phyloP scores from a whole-genome alignment of 2,888 invertebrate species.

The Ligdia adustata region DNA sequence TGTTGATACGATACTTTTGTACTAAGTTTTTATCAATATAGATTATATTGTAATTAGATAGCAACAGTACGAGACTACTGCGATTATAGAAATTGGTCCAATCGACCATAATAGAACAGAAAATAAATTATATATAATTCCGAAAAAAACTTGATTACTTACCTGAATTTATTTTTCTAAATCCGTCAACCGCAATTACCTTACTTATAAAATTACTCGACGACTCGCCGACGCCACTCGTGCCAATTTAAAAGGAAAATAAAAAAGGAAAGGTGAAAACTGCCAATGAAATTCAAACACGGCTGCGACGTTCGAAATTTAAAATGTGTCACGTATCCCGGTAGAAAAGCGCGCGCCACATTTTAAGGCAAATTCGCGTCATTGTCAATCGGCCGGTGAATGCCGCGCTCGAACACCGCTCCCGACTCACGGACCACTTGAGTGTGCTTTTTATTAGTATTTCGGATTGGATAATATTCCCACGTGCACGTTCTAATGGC shows the following conservation, averaged over 20 bases:
- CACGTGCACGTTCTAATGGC: constrained; percentile 21
- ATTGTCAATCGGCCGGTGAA: constrained; percentile 36
- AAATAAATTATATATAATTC: too few relatives aligned
- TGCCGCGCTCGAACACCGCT: constrained; percentile 31
- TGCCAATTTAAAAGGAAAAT: constrained; percentile 1
- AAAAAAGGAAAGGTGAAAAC: constrained; percentile 27
- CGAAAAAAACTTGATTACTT: too few relatives aligned
- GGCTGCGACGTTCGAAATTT: constrained; percentile 39
- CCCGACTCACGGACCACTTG: constrained; percentile 18
- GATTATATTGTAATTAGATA: too few relatives aligned
- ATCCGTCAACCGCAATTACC: neutral
- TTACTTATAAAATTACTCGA: neutral
- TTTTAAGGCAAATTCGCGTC: constrained; percentile 44
- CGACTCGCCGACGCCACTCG: neutral
- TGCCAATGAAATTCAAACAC: constrained; percentile 35
- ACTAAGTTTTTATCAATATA: too few relatives aligned
- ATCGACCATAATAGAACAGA: too few relatives aligned
- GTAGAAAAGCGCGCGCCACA: constrained; percentile 38
- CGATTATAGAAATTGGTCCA: too few relatives aligned
- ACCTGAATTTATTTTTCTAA: too few relatives aligned
- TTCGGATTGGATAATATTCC: constrained; percentile 32
- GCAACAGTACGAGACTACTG: too few relatives aligned
- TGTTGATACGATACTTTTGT: too few relatives aligned
- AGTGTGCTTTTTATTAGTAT: constrained; percentile 33
- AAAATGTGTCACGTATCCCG: constrained; percentile 45